Base-by-base conservation (phyloP, 2,888 invertebrate genomes). In the Diloba caeruleocephala region DNA sequence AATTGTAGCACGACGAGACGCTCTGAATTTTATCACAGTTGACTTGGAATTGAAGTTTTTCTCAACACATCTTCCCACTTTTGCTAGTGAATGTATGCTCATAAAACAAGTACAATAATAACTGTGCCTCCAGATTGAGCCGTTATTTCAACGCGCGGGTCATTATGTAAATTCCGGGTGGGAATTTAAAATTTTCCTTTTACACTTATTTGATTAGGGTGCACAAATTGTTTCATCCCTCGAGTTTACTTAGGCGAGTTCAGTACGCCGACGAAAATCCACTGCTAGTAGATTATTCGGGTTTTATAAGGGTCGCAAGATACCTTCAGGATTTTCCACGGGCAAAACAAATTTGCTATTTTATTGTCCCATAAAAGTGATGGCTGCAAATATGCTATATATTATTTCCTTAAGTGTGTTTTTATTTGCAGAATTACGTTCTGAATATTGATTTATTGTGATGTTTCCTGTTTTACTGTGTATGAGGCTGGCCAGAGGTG, bases 131-230 rank as follows among this genome's bases (percentile, higher is more conserved):
- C 76, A 81, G 85, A 89, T 89, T 89, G 87, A 89, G 85, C 72
- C 76, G 81, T 88, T 81, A 79, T 76, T 72, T 44, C 67, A 58
- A 63, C 68, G 57, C 49, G 56, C 56, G 60, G 78, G 80, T 83
- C 81, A 81, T 89, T 89, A 90, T 89, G 89, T 77, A 86, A 89
- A 90, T 88, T 74, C 65, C 53, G 59, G 68, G 63, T 53, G 68
- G 77, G 75, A 85, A 84, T 87, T 88, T 87, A 73, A 87, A 88
- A 86, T 84, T 82, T 79, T 74, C 80, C 79, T 77, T 82, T 82
- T 80, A 81, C 81, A 81, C 81, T 83, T 88, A 87, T 89, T 90
- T 89, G 87, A 87, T 88, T 86, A 86, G 85, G 87, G 79, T 78
- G 74, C 83, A 81, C 85, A 85, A 88, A 89, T 89, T 84, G 86